Evolutionary conservation across 2,797 vertebrate species (phyloP).

Genomic region (Cossypha polioptera): DNA sequence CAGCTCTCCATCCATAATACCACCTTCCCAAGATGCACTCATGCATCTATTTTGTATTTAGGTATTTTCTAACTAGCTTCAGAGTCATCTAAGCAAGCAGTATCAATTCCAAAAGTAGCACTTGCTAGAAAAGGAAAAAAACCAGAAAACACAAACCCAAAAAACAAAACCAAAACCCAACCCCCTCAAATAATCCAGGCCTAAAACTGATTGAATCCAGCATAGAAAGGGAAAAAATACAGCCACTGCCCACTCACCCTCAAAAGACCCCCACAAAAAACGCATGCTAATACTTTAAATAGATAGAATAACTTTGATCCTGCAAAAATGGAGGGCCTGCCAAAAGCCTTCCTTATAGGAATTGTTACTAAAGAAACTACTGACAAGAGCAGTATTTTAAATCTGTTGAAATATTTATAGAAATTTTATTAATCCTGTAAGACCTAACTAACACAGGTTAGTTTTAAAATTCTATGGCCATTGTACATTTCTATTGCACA

Average conservation of each 20-base stretch:
- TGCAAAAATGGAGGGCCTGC: background rate
- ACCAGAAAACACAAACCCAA: background rate
- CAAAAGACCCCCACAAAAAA: accelerated
- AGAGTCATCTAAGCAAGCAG: background rate
- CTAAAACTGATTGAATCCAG: background rate
- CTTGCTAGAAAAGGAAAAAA: background rate
- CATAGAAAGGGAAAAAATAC: background rate
- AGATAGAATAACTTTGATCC: background rate
- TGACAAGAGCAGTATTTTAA: background rate
- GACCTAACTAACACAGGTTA: background rate
- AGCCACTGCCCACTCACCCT: accelerated
- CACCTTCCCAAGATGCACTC: constrained; percentile 53
- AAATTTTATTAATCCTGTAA: background rate
- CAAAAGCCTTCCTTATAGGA: background rate
- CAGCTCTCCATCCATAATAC: constrained; percentile 62
- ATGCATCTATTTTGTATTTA: constrained; percentile 58
- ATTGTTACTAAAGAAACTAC: background rate
- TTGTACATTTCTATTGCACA: background rate
- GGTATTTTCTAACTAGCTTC: constrained; percentile 51
- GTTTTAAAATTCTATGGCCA: background rate
- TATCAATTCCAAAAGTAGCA: background rate
- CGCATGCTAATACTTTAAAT: background rate
- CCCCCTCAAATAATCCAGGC: accelerated
- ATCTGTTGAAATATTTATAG: background rate
- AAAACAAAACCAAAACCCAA: accelerated